Evolutionary conservation across 2,113 vertebrate species (phyloP).

Genomic region (Pseudorasbora parva): DNA sequence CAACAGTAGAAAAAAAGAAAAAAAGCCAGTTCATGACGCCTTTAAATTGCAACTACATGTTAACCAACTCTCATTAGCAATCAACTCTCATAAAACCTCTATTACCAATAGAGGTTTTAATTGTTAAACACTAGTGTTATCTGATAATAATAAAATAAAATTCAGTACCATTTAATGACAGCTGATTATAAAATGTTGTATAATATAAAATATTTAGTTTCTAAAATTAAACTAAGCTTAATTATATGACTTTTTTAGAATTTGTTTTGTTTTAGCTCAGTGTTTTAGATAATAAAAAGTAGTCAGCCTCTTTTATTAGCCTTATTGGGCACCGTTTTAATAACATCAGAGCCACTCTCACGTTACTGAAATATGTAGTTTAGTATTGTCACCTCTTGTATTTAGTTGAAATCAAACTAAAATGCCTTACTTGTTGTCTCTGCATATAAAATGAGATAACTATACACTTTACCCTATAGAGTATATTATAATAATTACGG

Average conservation of each 20-base stretch:
- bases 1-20: too few relatives aligned
- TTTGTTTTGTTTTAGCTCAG: neutral
- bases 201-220: neutral
- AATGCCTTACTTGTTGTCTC: neutral
- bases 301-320: neutral
- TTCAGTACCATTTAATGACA: neutral
- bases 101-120: neutral
- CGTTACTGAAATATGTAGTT: neutral
- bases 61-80: too few relatives aligned
- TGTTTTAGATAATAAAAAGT: neutral
- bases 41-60: too few relatives aligned
- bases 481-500: neutral
- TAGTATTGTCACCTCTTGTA: too few relatives aligned
- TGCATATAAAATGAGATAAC: neutral
- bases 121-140: neutral
- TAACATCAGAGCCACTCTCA: neutral
- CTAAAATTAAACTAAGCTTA: neutral
- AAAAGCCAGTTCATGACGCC: too few relatives aligned
- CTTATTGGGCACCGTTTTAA: neutral
- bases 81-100: too few relatives aligned
- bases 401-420: neutral
- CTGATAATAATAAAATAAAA: neutral
- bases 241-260: neutral
- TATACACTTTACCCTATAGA: neutral
- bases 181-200: neutral